These are phyloP conservation scores for Thyatira batis DNA, from an alignment of 2,888 invertebrate species.

Conservation along the genomic window DNA sequence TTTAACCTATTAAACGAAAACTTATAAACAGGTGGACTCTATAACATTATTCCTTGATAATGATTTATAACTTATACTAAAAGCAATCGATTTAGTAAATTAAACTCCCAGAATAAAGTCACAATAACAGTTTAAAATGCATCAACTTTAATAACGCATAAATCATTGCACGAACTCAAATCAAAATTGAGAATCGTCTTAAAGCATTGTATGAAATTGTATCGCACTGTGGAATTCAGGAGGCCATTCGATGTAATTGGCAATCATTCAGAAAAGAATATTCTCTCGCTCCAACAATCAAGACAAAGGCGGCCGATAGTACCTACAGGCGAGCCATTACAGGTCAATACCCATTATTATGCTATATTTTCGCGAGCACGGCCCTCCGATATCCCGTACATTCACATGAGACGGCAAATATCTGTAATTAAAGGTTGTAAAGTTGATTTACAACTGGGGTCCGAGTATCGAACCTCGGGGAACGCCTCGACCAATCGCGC, in stretches of 20 bases:
- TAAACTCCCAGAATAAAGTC: slow-evolving; percentile 29
- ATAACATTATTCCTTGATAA: too few species aligned
- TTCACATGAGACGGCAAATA: slow-evolving; percentile 80
- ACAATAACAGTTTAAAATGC: slow-evolving; percentile 42
- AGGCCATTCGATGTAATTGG: slow-evolving; percentile 81
- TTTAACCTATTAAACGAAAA: neutral
- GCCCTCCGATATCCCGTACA: slow-evolving; percentile 77
- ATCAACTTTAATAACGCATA: slow-evolving; percentile 68
- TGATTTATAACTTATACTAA: neutral
- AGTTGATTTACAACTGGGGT: slow-evolving; percentile 80
- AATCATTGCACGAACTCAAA: slow-evolving; percentile 74
- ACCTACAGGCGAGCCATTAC: slow-evolving; percentile 80
- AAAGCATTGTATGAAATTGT: slow-evolving; percentile 52
- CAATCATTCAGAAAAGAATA: slow-evolving; percentile 79
- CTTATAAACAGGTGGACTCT: neutral
- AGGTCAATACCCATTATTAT: slow-evolving; percentile 82
- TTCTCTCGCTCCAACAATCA: slow-evolving; percentile 76
- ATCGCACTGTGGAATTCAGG: slow-evolving; percentile 72
- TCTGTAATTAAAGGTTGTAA: slow-evolving; percentile 83
- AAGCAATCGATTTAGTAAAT: slow-evolving; percentile 14
- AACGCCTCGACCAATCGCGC: slow-evolving; percentile 73
- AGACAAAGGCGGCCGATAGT: slow-evolving; percentile 81
- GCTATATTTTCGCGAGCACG: slow-evolving; percentile 81
- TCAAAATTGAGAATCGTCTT: slow-evolving; percentile 62
- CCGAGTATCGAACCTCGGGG: slow-evolving; percentile 71